Evolutionary conservation across 1,140 invertebrate species (phyloP).

Genomic region (Epicauta chinensis): DNA sequence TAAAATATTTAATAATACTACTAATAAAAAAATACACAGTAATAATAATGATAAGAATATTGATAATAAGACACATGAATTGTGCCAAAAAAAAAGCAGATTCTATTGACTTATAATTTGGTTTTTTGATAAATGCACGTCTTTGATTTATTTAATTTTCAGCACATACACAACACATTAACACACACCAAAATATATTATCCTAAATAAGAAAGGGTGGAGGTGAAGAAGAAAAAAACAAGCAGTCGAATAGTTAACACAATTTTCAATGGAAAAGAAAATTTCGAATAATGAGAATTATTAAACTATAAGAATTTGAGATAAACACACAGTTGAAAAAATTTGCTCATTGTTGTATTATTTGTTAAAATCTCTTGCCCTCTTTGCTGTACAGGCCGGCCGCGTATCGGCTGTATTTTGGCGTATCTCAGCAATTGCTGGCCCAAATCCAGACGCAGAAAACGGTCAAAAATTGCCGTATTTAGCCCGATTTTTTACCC

Average conservation of each 20-base stretch:
- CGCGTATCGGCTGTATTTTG: too few relatives aligned
- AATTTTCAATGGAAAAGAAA: too few relatives aligned
- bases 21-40: too few relatives aligned
- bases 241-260: too few relatives aligned
- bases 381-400: not conserved
- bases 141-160: slow-evolving; percentile 7
- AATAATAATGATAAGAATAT: too few relatives aligned
- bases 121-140: slow-evolving; percentile 1
- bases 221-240: slow-evolving; percentile 8
- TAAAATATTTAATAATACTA: not conserved
- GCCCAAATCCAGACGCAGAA: too few relatives aligned
- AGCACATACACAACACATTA: slow-evolving; percentile 19
- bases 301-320: not conserved
- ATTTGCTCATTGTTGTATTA: slow-evolving; percentile 36
- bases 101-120: slow-evolving; percentile 2
- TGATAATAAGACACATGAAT: not conserved
- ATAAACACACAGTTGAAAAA: slow-evolving; percentile 3
- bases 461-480: too few relatives aligned
- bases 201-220: too few relatives aligned
- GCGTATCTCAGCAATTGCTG: too few relatives aligned
- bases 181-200: slow-evolving; percentile 14
- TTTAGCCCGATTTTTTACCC: too few relatives aligned
- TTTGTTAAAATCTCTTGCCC: slow-evolving; percentile 27
- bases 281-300: too few relatives aligned
- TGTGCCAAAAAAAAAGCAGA: slow-evolving; percentile 24